A percentile compares a stretch with the other conserved stretches of the same genome.
phyloP scores from a whole-genome alignment of 1,140 invertebrate species.

The Eulimnadia texana region DNA sequence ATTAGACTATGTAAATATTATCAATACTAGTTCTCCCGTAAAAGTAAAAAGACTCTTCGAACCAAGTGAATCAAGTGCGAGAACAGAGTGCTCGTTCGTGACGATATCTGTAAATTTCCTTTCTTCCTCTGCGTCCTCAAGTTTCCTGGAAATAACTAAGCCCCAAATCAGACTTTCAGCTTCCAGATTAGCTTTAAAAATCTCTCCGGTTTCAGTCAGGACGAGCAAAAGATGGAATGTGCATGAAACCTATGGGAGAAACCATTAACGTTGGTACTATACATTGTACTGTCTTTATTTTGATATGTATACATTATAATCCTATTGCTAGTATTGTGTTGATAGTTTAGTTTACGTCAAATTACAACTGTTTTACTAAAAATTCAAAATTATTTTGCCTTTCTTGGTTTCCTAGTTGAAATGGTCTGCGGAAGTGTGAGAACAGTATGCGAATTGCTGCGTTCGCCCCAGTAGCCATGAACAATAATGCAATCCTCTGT shows the following conservation, averaged over 20 bases:
- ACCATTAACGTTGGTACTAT: background rate
- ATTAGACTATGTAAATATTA: background rate
- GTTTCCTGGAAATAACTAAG: background rate
- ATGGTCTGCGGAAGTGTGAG: background rate
- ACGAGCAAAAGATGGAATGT: background rate
- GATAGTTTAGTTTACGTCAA: background rate
- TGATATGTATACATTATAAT: background rate
- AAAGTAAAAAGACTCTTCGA: background rate
- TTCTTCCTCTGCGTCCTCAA: background rate
- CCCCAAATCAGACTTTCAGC: background rate
- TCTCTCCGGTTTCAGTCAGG: background rate
- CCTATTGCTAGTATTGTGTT: background rate
- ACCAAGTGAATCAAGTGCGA: conserved; percentile 5
- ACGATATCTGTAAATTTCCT: background rate
- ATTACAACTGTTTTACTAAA: background rate
- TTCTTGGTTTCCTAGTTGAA: background rate
- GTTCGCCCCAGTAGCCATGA: background rate
- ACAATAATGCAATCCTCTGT: background rate
- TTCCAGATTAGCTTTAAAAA: background rate
- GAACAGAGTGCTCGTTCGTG: conserved; percentile 1
- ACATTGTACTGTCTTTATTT: background rate
- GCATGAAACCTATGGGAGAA: background rate
- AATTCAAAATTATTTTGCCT: background rate
- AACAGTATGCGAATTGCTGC: background rate
- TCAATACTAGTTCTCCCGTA: background rate